Evolutionary conservation across 1,140 invertebrate genomes (phyloP).

Genomic region (Neodiprion pinetum): DNA sequence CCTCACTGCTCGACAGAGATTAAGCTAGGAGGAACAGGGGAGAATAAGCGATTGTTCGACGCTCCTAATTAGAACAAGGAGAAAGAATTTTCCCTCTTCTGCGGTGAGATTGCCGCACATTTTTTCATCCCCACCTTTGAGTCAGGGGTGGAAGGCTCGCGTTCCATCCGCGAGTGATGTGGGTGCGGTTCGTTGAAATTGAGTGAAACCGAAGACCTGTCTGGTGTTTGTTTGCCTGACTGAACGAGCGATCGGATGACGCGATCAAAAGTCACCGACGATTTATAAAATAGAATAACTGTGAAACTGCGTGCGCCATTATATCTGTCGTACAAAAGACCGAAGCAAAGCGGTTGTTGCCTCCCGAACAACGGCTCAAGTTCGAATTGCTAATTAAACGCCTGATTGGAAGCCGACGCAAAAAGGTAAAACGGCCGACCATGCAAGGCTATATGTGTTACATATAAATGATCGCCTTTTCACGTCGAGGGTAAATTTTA

Average conservation of each 20-base stretch:
- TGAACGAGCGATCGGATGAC: not conserved
- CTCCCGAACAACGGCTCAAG: not conserved
- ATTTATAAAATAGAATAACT: not conserved
- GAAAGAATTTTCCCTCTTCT: not conserved
- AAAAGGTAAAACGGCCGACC: not conserved
- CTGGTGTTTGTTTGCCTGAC: not conserved
- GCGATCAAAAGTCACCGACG: not conserved
- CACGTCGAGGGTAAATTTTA: not conserved
- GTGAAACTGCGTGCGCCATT: too few relatives aligned
- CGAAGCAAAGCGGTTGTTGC: too few relatives aligned
- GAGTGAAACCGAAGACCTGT: not conserved
- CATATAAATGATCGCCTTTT: not conserved
- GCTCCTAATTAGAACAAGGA: not conserved
- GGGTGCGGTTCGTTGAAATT: not conserved
- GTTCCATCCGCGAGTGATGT: too few relatives aligned
- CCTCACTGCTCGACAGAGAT: not conserved
- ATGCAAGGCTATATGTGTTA: too few relatives aligned
- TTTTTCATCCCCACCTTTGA: too few relatives aligned
- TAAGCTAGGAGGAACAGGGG: not conserved
- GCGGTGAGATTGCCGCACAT: not conserved
- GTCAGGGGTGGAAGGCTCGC: too few relatives aligned
- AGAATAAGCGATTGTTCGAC: not conserved
- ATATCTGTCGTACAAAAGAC: too few relatives aligned
- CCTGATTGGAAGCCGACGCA: not conserved
- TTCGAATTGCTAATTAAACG: not conserved